Evolutionary conservation across 2,113 vertebrate genomes (phyloP), one percentile per base, ranked within the genome.

Genomic region (Motacilla alba): DNA sequence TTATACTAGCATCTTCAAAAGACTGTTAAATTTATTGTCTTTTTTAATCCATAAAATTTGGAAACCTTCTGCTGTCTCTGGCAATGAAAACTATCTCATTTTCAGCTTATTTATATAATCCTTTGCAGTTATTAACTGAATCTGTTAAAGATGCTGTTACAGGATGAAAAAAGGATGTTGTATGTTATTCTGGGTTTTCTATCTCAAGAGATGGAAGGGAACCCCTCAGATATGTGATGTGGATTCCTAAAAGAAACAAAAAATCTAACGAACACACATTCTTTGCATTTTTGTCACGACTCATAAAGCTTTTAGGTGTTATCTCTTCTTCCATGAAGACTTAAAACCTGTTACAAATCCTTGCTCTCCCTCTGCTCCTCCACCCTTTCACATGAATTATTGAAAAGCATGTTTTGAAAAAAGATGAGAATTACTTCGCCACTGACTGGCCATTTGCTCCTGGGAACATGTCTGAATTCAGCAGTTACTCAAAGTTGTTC

Each of bases 1-100:
- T 96, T 97, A 93, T 72, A 73, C 94, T 83, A 80, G 47, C 62
- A 80, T 97, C 95, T 97, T 96, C 94, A 95, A 96, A 97, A 90
- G 92, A 86, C 75, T 92, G 30, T 94, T 93, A 72, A 77, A 95
- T 93, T 83, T 94, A 93, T 59, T 83, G 68, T 70, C 41, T 75
- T 96, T 95, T 97, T 96, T 95, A 93, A 95, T 90, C 83, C 69
- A 39, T 96, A 78, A 81, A 90, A 96, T 86, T 95, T 90, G 44
- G 78, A 94, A 90, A 52, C 47, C n/a, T 89, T 91, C 41, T 81
- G 59, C 88, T 90, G 22, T 81, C 33, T 89, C 85, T 96, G 75
- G 83, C 76, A 94, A 52, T 83, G 56, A 81, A 77, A 96, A 70
- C 27, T 7, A n/a, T 8, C 47, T 67, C 5, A 22, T 95, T 83